A percentile compares a stretch with the other conserved stretches of the same genome.
Evolutionary conservation across 2,113 vertebrate genomes (phyloP).

Genomic region (Ancistrus triradiatus): DNA sequence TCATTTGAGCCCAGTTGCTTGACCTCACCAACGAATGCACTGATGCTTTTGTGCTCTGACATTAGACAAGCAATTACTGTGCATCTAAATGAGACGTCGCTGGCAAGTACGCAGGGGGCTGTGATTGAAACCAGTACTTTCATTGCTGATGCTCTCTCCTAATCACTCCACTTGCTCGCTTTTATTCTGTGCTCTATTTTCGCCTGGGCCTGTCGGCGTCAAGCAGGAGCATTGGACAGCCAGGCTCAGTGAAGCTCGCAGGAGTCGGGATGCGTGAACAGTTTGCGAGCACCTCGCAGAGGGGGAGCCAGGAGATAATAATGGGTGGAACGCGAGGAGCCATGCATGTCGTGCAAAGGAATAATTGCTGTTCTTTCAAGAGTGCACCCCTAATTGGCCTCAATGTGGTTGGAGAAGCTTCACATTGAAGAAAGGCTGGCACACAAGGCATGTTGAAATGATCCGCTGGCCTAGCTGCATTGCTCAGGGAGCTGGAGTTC

Average conservation of each 20-base stretch:
- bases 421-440: constrained; percentile 52
- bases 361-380: constrained; percentile 73
- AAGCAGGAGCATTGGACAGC: constrained; percentile 36
- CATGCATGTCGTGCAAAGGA: constrained; percentile 65
- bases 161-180: constrained; percentile 57
- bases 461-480: constrained; percentile 43
- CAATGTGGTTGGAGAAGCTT: constrained; percentile 61
- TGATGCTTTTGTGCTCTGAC: constrained; percentile 31
- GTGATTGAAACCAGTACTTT: constrained; percentile 56
- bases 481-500: constrained; percentile 63
- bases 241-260: constrained; percentile 56
- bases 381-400: constrained; percentile 73
- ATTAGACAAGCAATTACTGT: constrained; percentile 42
- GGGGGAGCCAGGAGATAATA: constrained; percentile 67
- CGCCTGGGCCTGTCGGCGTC: constrained; percentile 49
- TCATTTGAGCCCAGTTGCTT: constrained; percentile 27
- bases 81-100: constrained; percentile 43
- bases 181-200: constrained; percentile 62
- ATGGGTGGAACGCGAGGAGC: constrained; percentile 65
- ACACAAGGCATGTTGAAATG: constrained; percentile 44
- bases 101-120: constrained; percentile 48
- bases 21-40: constrained; percentile 19
- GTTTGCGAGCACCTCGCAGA: constrained; percentile 61
- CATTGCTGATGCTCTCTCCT: constrained; percentile 57
- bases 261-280: constrained; percentile 59